Evolutionary conservation across 2,113 vertebrate genomes (phyloP).

Genomic region (Hirundichthys speculiger): DNA sequence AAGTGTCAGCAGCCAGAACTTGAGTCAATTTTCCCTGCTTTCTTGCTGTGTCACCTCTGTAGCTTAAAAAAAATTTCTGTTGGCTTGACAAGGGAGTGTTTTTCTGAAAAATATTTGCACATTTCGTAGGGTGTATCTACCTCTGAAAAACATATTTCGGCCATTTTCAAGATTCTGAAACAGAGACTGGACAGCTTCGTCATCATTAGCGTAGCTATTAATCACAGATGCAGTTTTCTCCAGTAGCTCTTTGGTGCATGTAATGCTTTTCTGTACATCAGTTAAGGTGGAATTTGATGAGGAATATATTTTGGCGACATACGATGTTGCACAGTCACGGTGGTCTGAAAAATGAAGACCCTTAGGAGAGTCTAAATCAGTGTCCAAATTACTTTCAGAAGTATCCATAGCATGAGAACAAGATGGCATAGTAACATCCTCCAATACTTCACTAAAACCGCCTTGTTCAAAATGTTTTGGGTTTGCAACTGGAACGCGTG

Average conservation of each 20-base stretch:
- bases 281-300: not conserved
- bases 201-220: not conserved
- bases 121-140: conserved; percentile 8
- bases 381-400: no score
- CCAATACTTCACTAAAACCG: not conserved
- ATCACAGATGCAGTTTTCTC: not conserved
- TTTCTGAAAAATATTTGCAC: conserved; percentile 4
- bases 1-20: not conserved
- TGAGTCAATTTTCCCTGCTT: not conserved
- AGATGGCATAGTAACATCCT: not conserved
- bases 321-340: not conserved
- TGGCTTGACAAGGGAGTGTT: not conserved
- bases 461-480: not conserved
- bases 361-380: no score
- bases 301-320: not conserved
- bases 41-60: conserved; percentile 26
- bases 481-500: not conserved
- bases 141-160: conserved; percentile 23
- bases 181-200: not conserved
- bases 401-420: not conserved
- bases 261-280: not conserved
- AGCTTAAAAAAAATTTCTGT: conserved; percentile 4
- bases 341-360: no score
- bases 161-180: conserved; percentile 14
- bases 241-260: not conserved